A percentile compares a stretch with the other conserved stretches of the same genome.
These are phyloP conservation scores for Cryptotermes secundus DNA, from an alignment of 1,140 invertebrate species.

Conservation along the genomic window DNA sequence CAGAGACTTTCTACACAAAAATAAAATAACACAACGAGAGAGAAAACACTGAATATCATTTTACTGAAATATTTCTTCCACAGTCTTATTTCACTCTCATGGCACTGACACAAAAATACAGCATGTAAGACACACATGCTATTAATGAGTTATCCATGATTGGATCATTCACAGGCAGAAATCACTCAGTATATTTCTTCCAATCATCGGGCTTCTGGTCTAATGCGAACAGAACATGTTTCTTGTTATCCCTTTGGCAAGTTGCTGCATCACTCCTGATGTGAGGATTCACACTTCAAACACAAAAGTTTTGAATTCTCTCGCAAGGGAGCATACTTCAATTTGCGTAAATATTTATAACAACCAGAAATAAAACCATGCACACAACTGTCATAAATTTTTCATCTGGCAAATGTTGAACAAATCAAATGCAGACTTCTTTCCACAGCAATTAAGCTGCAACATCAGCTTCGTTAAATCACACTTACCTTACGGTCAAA, in stretches of 20 bases:
- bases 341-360: background rate
- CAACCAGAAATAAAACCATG: background rate
- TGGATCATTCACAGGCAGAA: background rate
- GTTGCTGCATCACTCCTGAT: background rate
- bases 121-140: no score
- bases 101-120: slow-evolving; percentile 18
- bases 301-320: background rate
- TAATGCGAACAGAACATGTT: no score
- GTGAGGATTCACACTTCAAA: background rate
- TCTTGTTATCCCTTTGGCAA: no score
- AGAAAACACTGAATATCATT: background rate
- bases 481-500: background rate
- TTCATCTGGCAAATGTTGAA: background rate
- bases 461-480: background rate
- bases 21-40: slow-evolving; percentile 1
- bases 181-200: background rate
- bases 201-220: no score
- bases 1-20: background rate
- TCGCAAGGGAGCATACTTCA: background rate
- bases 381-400: background rate
- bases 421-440: background rate
- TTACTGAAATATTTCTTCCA: background rate
- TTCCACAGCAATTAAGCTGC: background rate
- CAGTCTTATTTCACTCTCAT: slow-evolving; percentile 4
- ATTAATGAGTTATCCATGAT: background rate